Evolutionary conservation across 2,888 invertebrate genomes (phyloP), one percentile per base, ranked within the genome.

Genomic region (Drosophila nigricruria): DNA sequence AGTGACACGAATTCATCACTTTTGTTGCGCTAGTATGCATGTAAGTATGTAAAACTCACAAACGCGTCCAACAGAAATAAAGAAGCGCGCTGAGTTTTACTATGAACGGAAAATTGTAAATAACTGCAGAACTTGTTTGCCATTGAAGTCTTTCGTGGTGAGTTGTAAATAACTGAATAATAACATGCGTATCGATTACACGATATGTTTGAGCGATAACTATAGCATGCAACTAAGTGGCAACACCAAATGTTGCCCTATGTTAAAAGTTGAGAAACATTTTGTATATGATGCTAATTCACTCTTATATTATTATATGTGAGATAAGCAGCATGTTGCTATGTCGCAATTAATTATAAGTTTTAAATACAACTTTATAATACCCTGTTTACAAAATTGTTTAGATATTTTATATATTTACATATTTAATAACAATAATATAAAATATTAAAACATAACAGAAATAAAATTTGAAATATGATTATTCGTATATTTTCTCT

Each of bases 81-180:
- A 65, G 62, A 63, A 70, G 54, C 79, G 77, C 62, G 77, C 30
- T 53, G 64, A 59, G 70, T 61, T 78, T 69, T 65, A 58, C 65
- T 52, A 62, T 68, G 74, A 81, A 70, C 77, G 59, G 69, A 69
- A 81, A 77, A 86, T 90, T 90, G 86, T 88, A 90, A 90, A 90
- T 90, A 90, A 90, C 90, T 90, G 79, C 88, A 80, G 67, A 87
- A 85, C 85, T 88, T 81, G 88, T 87, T 82, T 71, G 67, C 47
- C 68, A 80, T 81, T 79, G 81, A 82, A 82, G 81, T 82, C 81
- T 82, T 82, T 82, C 49, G 81, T 81, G 82, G 75, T 76, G 75
- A 76, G 62, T 75, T 75, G 58, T 63, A 49, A 60, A 36, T 20
- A 62, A 63, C 73, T 70, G 61, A 73, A 69, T 63, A 73, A 72